Base-by-base conservation (phyloP, 2,113 vertebrate species). In the Upupa epops region DNA sequence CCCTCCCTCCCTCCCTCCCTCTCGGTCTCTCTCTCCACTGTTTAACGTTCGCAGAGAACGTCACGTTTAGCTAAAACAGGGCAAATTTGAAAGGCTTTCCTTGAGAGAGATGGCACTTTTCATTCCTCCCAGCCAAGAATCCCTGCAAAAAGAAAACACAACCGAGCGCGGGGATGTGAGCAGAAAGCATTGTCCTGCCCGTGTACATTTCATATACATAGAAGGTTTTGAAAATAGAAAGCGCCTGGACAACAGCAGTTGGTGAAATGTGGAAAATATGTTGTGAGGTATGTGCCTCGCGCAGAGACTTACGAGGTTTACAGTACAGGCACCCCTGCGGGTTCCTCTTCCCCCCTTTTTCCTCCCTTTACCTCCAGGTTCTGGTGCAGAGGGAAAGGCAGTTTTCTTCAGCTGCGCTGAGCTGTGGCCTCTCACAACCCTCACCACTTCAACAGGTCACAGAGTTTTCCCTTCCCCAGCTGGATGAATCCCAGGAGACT, bases 21-120 rank as follows among this genome's bases (percentile, higher is more conserved):
- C 85, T 77, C 79, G 11, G 73, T 45, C 87, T 95, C 89, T 80
- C 88, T 88, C 88, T 94, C 88, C 59, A 60, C 91, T 92, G 94
- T 96, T 92, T 90, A 92, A 96, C 92, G 85, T 97, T 96, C 96
- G 89, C 92, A 83, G 84, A 76, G 95, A 96, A 95, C 89, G 66
- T 95, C 94, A 90, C 81, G 24, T 94, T 95, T 95, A 88, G 93
- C 96, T 96, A 63, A 87, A 94, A 96, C 87, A 95, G 56, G 95
- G 91, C 85, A 92, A 96, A 92, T 96, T 93, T 76, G 61, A 96
- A 91, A 75, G 72, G 74, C 73, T 90, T 91, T 88, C 61, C 88
- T 58, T 66, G 34, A 86, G 82, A 86, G 82, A 60, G 78, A 76
- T 85, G 73, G 59, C 69, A 72, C 63, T 95, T 93, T 28, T 75